phyloP scores from a whole-genome alignment of 1,140 invertebrate species.

The Chlorops oryzae region DNA sequence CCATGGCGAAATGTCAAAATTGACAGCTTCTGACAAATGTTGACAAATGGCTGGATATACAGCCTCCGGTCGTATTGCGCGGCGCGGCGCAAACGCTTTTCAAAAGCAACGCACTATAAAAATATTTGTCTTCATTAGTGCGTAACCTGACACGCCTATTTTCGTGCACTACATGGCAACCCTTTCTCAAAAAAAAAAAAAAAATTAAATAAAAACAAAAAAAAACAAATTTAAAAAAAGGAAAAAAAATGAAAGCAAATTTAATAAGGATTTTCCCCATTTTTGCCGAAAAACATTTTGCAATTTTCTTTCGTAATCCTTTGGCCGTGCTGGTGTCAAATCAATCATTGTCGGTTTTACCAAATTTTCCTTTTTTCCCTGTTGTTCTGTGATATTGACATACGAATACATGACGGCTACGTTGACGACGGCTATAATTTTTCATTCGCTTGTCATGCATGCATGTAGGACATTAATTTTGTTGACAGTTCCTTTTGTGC shows the following conservation, averaged over 20 bases:
- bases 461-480: constrained; percentile 33
- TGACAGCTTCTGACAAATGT: constrained; percentile 11
- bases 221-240: constrained; percentile 14
- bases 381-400: too few relatives aligned
- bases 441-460: constrained; percentile 18
- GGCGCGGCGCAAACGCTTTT: too few relatives aligned
- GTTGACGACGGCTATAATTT: constrained; percentile 20
- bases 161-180: too few relatives aligned
- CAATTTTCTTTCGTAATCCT: neutral
- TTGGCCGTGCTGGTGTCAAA: constrained; percentile 28
- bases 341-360: constrained; percentile 42
- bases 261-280: neutral
- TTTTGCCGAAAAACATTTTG: constrained; percentile 1
- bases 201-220: neutral
- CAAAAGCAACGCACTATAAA: constrained; percentile 4
- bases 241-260: neutral
- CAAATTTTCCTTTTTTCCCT: too few relatives aligned
- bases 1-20: constrained; percentile 8
- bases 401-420: too few relatives aligned
- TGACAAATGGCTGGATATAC: constrained; percentile 7
- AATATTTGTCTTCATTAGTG: constrained; percentile 43
- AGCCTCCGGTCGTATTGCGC: too few relatives aligned
- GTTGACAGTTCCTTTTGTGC: constrained; percentile 44
- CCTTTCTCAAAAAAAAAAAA: constrained; percentile 2
- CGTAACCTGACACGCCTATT: constrained; percentile 27